Evolutionary conservation across 2,888 invertebrate genomes (phyloP).

Genomic region (Ephialtes manifestator): DNA sequence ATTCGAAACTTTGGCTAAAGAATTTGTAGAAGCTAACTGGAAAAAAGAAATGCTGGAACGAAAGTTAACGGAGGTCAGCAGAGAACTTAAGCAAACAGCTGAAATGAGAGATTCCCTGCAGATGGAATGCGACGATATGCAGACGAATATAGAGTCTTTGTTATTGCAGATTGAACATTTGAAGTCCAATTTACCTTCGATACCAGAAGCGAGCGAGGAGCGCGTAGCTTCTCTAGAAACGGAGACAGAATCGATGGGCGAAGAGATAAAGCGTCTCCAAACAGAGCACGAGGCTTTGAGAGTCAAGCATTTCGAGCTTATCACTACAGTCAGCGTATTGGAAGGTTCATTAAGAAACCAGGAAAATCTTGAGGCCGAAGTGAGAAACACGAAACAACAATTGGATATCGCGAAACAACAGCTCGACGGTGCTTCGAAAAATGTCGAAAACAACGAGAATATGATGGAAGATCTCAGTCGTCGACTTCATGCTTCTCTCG

Average conservation of each 20-base stretch:
- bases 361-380: constrained; percentile 87
- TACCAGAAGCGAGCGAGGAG: constrained; percentile 84
- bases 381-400: constrained; percentile 87
- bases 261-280: constrained; percentile 86
- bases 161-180: constrained; percentile 79
- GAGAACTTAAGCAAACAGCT: constrained; percentile 78
- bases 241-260: constrained; percentile 84
- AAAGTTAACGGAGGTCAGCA: constrained; percentile 81
- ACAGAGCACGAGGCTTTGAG: constrained; percentile 79
- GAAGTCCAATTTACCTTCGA: constrained; percentile 82
- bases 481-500: constrained; percentile 74
- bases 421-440: constrained; percentile 83
- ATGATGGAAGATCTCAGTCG: constrained; percentile 73
- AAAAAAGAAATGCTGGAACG: constrained; percentile 84
- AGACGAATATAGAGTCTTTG: constrained; percentile 82
- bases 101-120: constrained; percentile 81
- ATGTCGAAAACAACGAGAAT: constrained; percentile 76
- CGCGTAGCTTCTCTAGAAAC: constrained; percentile 81
- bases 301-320: constrained; percentile 76
- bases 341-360: constrained; percentile 87
- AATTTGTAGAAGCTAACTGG: constrained; percentile 81
- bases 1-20: constrained; percentile 78
- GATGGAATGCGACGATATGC: constrained; percentile 82
- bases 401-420: constrained; percentile 86
- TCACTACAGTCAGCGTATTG: constrained; percentile 71